Base-by-base conservation (phyloP, 53 echinoderm and acorn worm species). In the Temnopleurus reevesii region DNA sequence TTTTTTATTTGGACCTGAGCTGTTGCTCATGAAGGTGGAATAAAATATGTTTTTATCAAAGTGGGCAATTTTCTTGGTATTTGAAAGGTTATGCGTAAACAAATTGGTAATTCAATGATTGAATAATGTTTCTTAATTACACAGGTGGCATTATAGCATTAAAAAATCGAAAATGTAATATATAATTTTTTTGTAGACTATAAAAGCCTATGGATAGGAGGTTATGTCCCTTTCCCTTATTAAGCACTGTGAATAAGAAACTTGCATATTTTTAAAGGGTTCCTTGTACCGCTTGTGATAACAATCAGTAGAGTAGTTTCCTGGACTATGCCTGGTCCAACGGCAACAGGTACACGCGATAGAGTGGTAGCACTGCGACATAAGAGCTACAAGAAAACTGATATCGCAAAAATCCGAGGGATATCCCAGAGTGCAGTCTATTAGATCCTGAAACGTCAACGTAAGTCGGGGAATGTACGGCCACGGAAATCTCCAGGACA, bases 151-250 rank as follows among this genome's bases (percentile, higher is more conserved):
- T n/a, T n/a, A n/a, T n/a, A n/a, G n/a, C n/a, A n/a, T n/a, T n/a
- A 46, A 45, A 45, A 21, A 46, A 36, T 43, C 1, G 66, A 3
- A 66, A 7, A 66, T 34, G 25, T 77, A 45, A 77, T 77, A 6
- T 33, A 17, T 66, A 33, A 31, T 66, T 59, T 77, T 77, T 45
- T 46, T 77, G 10, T 3, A 46, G 77, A 46, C 77, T 45, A 24
- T 77, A 45, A 1, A 46, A 45, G 26, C 46, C 47, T 24, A 19
- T 77, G 77, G 23, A 77, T 71, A 18, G 21, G 46, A 46, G 4
- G 46, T 46, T 45, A 1, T 77, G 77, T 77, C 77, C 44, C 77
- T 77, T 77, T 46, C 77, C 77, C 46, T 77, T 23, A 45, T 77
- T 21, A 0, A 45, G 46, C 77, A 46, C 4, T 77, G 77, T 46